Evolutionary conservation across 2,113 vertebrate species (phyloP).

Genomic region (Cinclus cinclus): DNA sequence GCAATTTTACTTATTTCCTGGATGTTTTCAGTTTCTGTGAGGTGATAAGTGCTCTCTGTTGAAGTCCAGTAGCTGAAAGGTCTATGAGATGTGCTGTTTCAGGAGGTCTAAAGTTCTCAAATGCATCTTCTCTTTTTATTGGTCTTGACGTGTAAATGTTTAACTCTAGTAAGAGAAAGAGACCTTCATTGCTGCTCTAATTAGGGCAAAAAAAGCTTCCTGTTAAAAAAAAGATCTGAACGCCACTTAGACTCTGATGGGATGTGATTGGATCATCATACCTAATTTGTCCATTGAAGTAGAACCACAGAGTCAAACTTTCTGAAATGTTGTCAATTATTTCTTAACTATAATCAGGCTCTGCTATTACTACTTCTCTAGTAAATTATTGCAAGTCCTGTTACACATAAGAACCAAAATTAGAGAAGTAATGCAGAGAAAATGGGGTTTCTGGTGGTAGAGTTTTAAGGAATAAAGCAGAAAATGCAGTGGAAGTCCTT

Average conservation of each 20-base stretch:
- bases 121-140: background rate
- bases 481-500: background rate
- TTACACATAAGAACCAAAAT: background rate
- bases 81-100: background rate
- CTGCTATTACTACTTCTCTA: background rate
- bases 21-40: background rate
- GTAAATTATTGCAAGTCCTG: background rate
- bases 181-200: background rate
- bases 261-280: background rate
- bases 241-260: fast-evolving
- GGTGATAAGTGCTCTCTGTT: background rate
- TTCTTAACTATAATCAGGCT: background rate
- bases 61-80: background rate
- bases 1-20: background rate
- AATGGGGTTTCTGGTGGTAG: background rate
- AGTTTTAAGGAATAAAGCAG: background rate
- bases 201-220: background rate
- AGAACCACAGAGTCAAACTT: background rate
- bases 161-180: background rate
- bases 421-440: background rate
- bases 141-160: background rate
- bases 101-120: background rate
- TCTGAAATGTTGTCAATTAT: background rate
- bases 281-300: background rate
- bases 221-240: background rate